Evolutionary conservation across 2,888 invertebrate genomes (phyloP).

Genomic region (Ditula angustiorana): DNA sequence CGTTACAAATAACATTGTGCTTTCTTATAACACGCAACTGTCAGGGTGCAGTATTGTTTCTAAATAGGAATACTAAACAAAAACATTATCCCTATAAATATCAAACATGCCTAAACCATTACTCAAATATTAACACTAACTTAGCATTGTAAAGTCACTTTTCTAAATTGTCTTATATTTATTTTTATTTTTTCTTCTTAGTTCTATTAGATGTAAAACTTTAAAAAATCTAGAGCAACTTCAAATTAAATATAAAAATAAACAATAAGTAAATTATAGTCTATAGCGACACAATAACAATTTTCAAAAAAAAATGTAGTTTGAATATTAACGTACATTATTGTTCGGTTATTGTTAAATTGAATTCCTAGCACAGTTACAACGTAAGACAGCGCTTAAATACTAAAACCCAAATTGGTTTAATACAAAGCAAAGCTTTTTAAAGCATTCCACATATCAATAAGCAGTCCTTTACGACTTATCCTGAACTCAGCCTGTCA

Average conservation of each 20-base stretch:
- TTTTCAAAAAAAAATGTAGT: too few species aligned
- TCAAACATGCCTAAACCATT: slow-evolving; percentile 1
- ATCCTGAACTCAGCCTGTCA: background rate
- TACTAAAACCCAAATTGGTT: background rate
- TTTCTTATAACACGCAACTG: slow-evolving; percentile 24
- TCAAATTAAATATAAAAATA: background rate
- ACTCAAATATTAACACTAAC: slow-evolving; percentile 10
- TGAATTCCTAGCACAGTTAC: too few species aligned
- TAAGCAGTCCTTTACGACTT: background rate
- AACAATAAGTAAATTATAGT: background rate
- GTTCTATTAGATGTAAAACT: background rate
- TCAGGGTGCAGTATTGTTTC: slow-evolving; percentile 22
- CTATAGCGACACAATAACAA: too few species aligned
- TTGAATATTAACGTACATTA: too few species aligned
- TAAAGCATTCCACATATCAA: background rate
- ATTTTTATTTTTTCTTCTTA: background rate
- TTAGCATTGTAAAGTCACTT: background rate
- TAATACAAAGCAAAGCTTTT: background rate
- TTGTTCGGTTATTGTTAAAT: too few species aligned
- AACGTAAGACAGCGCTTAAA: background rate
- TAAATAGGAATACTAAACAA: slow-evolving; percentile 34
- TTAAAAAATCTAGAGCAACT: background rate
- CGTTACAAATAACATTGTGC: slow-evolving; percentile 12
- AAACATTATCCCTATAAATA: slow-evolving; percentile 14
- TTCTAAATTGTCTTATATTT: slow-evolving; percentile 6